phyloP scores from a whole-genome alignment of 2,888 invertebrate species.

The Thelaira solivaga region DNA sequence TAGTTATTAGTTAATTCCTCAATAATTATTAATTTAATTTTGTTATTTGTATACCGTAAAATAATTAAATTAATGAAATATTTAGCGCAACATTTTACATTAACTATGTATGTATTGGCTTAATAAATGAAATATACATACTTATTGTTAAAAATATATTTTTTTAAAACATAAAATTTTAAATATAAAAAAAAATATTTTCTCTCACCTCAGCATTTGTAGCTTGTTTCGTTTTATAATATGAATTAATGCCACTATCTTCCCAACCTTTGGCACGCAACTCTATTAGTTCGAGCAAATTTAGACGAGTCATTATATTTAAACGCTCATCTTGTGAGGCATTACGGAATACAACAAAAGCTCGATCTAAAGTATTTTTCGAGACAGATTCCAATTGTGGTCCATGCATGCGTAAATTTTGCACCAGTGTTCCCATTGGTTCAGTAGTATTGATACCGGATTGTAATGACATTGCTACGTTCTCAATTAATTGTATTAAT shows the following conservation, averaged over 20 bases:
- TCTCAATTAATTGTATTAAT: conserved; percentile 88
- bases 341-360: conserved; percentile 91
- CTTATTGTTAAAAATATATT: too few relatives aligned
- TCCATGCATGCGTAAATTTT: conserved; percentile 88
- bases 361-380: conserved; percentile 90
- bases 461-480: conserved; percentile 86
- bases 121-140: too few relatives aligned
- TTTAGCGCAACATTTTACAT: too few relatives aligned
- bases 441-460: conserved; percentile 84
- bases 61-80: too few relatives aligned
- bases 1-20: too few relatives aligned
- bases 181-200: too few relatives aligned
- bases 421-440: conserved; percentile 86
- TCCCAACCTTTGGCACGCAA: conserved; percentile 94
- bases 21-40: too few relatives aligned
- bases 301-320: conserved; percentile 90
- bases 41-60: too few relatives aligned
- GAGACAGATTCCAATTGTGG: conserved; percentile 88
- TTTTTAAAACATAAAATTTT: too few relatives aligned
- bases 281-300: conserved; percentile 94
- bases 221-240: conserved; percentile 84
- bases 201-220: conserved; percentile 79
- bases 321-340: conserved; percentile 92
- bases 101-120: too few relatives aligned
- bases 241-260: conserved; percentile 89